Evolutionary conservation across 2,797 vertebrate species (phyloP).

Genomic region (Morus bassanus): DNA sequence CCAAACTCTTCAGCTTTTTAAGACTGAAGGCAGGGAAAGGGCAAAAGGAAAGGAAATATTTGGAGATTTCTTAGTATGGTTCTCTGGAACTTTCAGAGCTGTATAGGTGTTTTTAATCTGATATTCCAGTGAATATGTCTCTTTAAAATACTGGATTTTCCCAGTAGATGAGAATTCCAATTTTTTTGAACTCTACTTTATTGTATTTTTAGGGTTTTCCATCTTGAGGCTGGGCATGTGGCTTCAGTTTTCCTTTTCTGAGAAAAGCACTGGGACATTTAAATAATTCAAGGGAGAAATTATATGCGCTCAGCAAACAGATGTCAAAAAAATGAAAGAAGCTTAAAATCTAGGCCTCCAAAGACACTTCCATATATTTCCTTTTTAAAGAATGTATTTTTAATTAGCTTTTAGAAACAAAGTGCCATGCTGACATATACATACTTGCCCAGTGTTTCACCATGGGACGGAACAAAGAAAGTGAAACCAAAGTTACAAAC

Average conservation of each 20-base stretch:
- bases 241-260: constrained; percentile 19
- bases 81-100: not conserved
- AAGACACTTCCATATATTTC: constrained; percentile 23
- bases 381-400: constrained; percentile 54
- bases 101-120: not conserved
- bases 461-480: constrained; percentile 36
- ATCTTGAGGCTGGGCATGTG: not conserved
- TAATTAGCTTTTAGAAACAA: constrained; percentile 55
- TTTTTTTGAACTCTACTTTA: not conserved
- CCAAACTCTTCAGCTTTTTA: not conserved
- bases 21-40: not conserved
- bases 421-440: not conserved
- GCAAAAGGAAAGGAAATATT: not conserved
- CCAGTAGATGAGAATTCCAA: not conserved
- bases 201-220: not conserved
- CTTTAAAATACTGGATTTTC: not conserved
- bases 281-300: constrained; percentile 61
- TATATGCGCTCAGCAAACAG: not conserved
- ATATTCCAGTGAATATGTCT: not conserved
- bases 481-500: constrained; percentile 5
- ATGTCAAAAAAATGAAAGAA: constrained; percentile 27
- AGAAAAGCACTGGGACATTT: constrained; percentile 23
- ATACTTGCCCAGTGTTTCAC: not conserved
- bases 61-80: not conserved
- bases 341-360: constrained; percentile 34